A percentile compares a stretch with the other conserved stretches of the same genome.
Conservation (phyloP, 2,113 vertebrate species). For the Brachyhypopomus gauderio region DNA sequence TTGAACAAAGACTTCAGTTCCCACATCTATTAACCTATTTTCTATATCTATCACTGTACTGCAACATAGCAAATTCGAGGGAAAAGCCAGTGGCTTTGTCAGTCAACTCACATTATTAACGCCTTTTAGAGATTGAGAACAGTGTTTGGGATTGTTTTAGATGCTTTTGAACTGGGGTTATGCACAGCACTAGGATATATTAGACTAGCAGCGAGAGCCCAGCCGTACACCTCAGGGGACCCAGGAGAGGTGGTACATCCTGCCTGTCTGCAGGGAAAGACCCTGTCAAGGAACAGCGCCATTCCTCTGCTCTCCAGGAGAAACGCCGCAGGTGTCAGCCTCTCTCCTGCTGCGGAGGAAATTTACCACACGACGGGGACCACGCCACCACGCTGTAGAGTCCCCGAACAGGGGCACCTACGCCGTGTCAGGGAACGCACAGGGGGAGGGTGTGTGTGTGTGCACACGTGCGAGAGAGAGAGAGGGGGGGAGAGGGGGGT, state of each 20-base stretch:
- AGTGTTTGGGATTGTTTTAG: too few relatives aligned
- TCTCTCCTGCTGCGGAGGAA: slow-evolving; percentile 62
- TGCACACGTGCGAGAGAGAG: neutral
- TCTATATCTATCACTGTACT: too few relatives aligned
- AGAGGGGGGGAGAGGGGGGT: too few relatives aligned
- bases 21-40: too few relatives aligned
- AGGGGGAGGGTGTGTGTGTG: slow-evolving; percentile 11
- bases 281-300: slow-evolving; percentile 10
- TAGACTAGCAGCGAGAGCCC: neutral
- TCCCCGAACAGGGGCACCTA: slow-evolving; percentile 63
- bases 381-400: slow-evolving; percentile 67
- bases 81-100: too few relatives aligned
- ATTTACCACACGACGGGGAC: slow-evolving; percentile 61
- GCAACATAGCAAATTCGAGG: too few relatives aligned
- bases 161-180: too few relatives aligned
- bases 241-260: slow-evolving; percentile 17
- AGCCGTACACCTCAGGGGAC: slow-evolving; percentile 1
- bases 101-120: too few relatives aligned
- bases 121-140: too few relatives aligned
- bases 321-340: slow-evolving; percentile 44
- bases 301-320: slow-evolving; percentile 18
- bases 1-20: too few relatives aligned
- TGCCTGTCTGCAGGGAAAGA: slow-evolving; percentile 10
- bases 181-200: too few relatives aligned
- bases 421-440: slow-evolving; percentile 35